Conservation (phyloP, 2,113 vertebrate genomes). For the Aleadryas rufinucha region DNA sequence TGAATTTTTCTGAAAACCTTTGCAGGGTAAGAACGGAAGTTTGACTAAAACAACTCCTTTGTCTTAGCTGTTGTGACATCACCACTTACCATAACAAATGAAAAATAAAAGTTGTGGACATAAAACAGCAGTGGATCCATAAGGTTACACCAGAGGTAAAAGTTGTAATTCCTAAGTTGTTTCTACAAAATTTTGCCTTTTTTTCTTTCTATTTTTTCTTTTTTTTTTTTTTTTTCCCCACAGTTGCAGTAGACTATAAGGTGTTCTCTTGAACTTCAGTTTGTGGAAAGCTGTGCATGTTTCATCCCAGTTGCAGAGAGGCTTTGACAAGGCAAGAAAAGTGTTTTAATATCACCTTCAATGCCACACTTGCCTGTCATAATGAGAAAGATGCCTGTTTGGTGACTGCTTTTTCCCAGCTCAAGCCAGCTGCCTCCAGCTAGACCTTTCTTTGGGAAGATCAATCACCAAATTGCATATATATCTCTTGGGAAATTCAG, state of each 20-base stretch:
- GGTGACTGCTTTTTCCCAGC: not conserved
- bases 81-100: not conserved
- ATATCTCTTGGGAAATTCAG: conserved; percentile 5
- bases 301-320: not conserved
- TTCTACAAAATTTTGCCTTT: not conserved
- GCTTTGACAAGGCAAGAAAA: conserved; percentile 9
- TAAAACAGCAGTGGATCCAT: not conserved
- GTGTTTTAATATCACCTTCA: conserved; percentile 25
- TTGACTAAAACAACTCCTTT: not conserved
- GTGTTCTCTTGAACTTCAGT: not conserved
- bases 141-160: not conserved
- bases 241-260: not conserved
- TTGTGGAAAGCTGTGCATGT: not conserved
- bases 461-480: conserved; percentile 19
- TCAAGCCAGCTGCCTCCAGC: conserved; percentile 28
- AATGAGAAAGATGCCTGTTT: conserved; percentile 2
- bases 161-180: not conserved
- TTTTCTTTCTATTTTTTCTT: no score
- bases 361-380: conserved; percentile 15
- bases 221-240: not conserved
- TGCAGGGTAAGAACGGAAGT: not conserved
- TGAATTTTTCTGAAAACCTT: not conserved
- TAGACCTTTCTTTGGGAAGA: conserved; percentile 6
- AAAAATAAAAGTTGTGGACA: not conserved
- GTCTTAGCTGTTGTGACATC: not conserved